Base-by-base conservation (phyloP, 2,113 vertebrate species). In the Nycticryphes semicollaris region DNA sequence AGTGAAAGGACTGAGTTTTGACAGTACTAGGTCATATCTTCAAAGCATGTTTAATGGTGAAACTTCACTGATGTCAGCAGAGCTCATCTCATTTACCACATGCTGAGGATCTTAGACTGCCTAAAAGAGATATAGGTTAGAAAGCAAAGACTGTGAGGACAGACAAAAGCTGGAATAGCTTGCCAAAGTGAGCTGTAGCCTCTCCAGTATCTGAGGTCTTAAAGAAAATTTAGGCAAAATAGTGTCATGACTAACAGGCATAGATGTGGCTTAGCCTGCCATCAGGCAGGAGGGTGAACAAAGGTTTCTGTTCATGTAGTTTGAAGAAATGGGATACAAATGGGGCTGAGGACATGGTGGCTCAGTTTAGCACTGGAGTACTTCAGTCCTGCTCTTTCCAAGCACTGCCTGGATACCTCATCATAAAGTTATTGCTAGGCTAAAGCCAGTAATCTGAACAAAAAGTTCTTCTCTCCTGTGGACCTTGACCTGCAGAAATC, bases 1-100 rank as follows among this genome's bases (percentile, higher is more conserved):
- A 94, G 94, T 91, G 64, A 89, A 96, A 94, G 80, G 57, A 81
- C 48, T 91, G 68, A 72, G 45, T 90, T 95, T 95, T 96, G 96
- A 96, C 95, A 90, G 92, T 95, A 95, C 83, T 92, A 74, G 88
- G 92, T 87, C 92, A 53, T 84, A 59, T 23, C 85, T 94, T 89
- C 83, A 95, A 96, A 88, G 77, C 10, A 11, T 47, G 8, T 89
- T 95, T 90, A 72, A 47, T 48, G 68, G 63, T 87, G 62, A 88
- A 96, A 92, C 83, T 89, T 93, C 73, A 89, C 53, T 87, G 76
- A 81, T 92, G 69, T 72, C 88, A 92, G 56, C 56, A 48, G 35
- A 89, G 69, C 21, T 86, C 39, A 43, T 67, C 21, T 74, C 24
- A 30, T 93, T 89, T 90, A 51, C 20, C 30, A 70, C 57, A 94